A percentile compares a stretch with the other conserved stretches of the same genome.
Evolutionary conservation across 2,888 invertebrate species (phyloP).

Genomic region (Pachycephus smyrnensis): DNA sequence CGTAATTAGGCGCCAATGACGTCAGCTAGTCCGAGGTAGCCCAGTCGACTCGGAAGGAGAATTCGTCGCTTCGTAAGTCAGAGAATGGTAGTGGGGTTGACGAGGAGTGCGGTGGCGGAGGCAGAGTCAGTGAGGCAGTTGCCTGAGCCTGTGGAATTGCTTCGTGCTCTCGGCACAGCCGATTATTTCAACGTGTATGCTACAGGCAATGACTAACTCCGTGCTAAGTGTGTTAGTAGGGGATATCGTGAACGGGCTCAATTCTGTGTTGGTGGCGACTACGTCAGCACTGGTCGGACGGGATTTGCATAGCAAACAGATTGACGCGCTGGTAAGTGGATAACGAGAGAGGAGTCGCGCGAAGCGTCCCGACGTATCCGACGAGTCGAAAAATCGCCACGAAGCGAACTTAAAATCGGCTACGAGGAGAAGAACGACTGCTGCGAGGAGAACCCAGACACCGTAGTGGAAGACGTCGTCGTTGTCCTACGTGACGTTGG

Average conservation of each 20-base stretch:
- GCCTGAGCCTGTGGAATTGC: constrained; percentile 11
- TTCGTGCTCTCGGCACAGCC: constrained; percentile 26
- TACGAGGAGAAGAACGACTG: background rate
- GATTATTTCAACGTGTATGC: constrained; percentile 19
- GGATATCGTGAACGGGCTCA: constrained; percentile 43
- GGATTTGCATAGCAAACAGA: constrained; percentile 65
- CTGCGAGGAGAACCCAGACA: background rate
- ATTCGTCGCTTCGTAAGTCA: constrained; percentile 2
- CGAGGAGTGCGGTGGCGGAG: constrained; percentile 27
- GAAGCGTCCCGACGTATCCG: constrained; percentile 6
- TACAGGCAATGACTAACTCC: constrained; percentile 59
- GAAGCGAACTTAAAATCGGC: constrained; percentile 3
- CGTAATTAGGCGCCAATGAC: constrained; percentile 59
- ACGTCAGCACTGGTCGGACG: constrained; percentile 61
- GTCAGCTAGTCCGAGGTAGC: constrained; percentile 36
- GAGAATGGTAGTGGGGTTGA: constrained; percentile 3
- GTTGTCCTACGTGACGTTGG: background rate
- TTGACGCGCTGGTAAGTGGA: constrained; percentile 62
- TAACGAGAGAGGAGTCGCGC: constrained; percentile 51
- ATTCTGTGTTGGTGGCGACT: constrained; percentile 41
- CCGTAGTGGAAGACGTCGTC: background rate
- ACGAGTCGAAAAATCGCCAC: background rate
- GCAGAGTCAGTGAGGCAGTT: constrained; percentile 22
- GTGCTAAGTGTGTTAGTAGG: constrained; percentile 53
- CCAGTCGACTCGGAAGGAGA: background rate